Base-by-base conservation (phyloP, 2,113 vertebrate species). In the Malaclemys terrapin region DNA sequence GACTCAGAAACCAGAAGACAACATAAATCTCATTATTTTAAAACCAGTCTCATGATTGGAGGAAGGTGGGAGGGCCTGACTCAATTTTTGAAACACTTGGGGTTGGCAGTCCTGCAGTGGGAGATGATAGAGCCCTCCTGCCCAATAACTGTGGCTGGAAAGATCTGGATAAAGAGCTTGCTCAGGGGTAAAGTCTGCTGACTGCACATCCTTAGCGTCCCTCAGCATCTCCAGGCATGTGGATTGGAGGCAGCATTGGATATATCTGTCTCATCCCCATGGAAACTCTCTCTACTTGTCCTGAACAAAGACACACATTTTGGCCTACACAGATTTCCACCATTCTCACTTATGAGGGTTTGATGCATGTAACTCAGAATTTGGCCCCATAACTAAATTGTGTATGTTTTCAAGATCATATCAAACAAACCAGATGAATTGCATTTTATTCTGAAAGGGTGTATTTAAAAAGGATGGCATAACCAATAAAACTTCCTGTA, bases 391-490 rank as follows among this genome's bases (percentile, higher is more conserved):
- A 22, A 45, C 25, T 76, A 45, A 4, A 14, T 42, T 47, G 22
- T 27, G 20, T 47, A 42, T 47, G 75, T 76, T 76, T 76, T 76
- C 42, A 76, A 47, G 75, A 14, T 27, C 42, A 76, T 19, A 2
- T 22, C 0, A 38, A 2, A 22, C 35, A 69, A 20, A 69, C 16
- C 65, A n/a, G 47, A 31, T 29, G 5, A 0, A 20, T 62, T 49
- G 25, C 38, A 1, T 78, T 8, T 76, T 49, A 1, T 6, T 65
- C 3, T 42, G 8, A 9, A 35, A 10, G 59, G 19, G n/a, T 0
- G 0, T 19, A 69, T 25, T 29, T 82, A 62, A 2, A 0, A 0
- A 25, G 47, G 24, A 29, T 50, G 53, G 45, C 25, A 45, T 53
- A 76, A 25, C 56, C 1, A 52, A 50, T 54, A 83, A 5, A 1